Evolutionary conservation across 2,113 vertebrate genomes (phyloP), one percentile per base, ranked within the genome.

Genomic region (Chelonoidis abingdonii): DNA sequence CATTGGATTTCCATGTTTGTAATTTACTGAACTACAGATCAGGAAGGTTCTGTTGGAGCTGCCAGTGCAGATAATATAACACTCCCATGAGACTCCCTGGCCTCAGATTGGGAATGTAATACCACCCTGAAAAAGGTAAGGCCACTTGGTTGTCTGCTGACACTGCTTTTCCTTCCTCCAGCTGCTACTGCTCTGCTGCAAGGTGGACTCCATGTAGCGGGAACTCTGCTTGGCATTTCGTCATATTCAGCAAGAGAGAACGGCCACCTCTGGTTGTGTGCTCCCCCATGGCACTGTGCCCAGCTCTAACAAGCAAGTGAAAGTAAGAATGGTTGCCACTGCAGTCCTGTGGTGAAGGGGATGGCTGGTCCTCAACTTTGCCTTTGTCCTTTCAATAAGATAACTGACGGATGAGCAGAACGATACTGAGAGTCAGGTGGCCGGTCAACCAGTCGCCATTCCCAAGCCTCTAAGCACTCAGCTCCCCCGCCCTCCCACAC

Each of bases 1-100:
- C 19, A 72, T 10, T 17, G n/a, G 19, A 72, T 22, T 6, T 31
- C 79, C 0, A 0, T 3, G 21, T 89, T 86, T 0, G 0, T 75
- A 78, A 29, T 54, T 50, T 50, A 93, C 57, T 76, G 81, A 86
- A 19, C 38, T 8, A n/a, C 19, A 21, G 35, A 72, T 72, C 16
- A 38, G n/a, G 17, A n/a, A 72, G n/a, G 12, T 31, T 69, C 35
- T 19, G 62, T 31, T 69, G 62, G 14, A 62, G 35, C 35, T 6
- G 16, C 62, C 62, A 69, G 62, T 6, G 11, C 62, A n/a, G 35
- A 38, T 21, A 72, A 62, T 31, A 62, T 29, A 27, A 62, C 29
- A 31, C 57, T 62, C 57, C 56, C 22, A 8, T 25, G 13, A 69
- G 13, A 69, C 35, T n/a, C 62, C 21, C n/a, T 72, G n/a, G n/a